Evolutionary conservation across 2,888 invertebrate genomes (phyloP).

Genomic region (Heliconius charithonia): DNA sequence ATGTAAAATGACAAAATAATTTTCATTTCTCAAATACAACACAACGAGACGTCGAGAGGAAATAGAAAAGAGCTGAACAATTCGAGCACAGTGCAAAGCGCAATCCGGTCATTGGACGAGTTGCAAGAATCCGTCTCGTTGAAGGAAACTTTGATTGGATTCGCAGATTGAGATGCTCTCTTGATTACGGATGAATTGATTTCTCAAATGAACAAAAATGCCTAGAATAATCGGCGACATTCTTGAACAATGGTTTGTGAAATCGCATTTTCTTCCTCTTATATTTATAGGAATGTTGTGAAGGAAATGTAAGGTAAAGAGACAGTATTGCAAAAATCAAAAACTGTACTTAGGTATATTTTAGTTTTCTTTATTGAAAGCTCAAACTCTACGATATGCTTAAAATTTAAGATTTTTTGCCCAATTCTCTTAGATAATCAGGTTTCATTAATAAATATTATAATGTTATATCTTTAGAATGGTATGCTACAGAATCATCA

Average conservation of each 20-base stretch:
- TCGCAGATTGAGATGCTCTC: conserved; percentile 36
- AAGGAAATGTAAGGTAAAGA: background rate
- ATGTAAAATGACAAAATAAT: background rate
- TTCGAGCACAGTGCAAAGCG: conserved; percentile 33
- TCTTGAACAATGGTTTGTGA: conserved; percentile 6
- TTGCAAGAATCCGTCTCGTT: conserved; percentile 45
- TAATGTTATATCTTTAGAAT: too few species aligned
- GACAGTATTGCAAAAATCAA: background rate
- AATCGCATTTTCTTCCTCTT: conserved; percentile 5
- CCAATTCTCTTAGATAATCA: too few species aligned
- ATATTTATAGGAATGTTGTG: background rate
- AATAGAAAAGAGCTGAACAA: conserved; percentile 9
- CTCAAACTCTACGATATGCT: too few species aligned
- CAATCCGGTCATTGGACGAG: conserved; percentile 35
- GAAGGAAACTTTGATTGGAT: conserved; percentile 49
- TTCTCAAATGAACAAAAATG: conserved; percentile 28
- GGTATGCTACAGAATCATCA: too few species aligned
- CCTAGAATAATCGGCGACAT: conserved; percentile 17
- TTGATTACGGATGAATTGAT: conserved; percentile 32
- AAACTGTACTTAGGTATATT: too few species aligned
- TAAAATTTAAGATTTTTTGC: too few species aligned
- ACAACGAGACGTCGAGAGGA: conserved; percentile 8
- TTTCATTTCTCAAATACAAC: background rate
- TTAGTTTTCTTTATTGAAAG: too few species aligned
- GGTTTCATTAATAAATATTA: too few species aligned